These are phyloP conservation scores for Chloroclysta siterata DNA, from an alignment of 2,888 invertebrate genomes.

Conservation along the genomic window DNA sequence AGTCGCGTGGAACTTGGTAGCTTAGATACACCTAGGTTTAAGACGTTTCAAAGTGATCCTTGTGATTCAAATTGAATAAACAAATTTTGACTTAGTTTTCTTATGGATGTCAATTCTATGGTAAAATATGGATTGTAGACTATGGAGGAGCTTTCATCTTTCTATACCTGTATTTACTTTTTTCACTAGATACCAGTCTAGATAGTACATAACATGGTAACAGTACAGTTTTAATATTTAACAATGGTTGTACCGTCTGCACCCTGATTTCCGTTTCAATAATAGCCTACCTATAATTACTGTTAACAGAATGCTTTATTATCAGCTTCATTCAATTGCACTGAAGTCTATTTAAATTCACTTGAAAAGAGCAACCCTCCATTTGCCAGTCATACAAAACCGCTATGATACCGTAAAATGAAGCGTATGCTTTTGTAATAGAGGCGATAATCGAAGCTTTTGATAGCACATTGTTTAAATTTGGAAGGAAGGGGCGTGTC, in stretches of 20 bases:
- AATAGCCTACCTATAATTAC: conserved; percentile 23
- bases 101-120: too few species aligned
- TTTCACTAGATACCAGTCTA: background rate
- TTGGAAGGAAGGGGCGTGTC: conserved; percentile 78
- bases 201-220: background rate
- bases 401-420: conserved; percentile 15
- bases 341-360: conserved; percentile 24
- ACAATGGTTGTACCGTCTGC: background rate
- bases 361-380: conserved; percentile 26
- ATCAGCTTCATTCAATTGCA: conserved; percentile 28
- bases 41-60: too few species aligned
- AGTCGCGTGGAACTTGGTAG: too few species aligned
- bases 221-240: background rate
- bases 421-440: conserved; percentile 23
- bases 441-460: conserved; percentile 31
- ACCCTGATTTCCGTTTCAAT: background rate
- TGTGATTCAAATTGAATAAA: too few species aligned
- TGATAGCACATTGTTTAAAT: conserved; percentile 56
- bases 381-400: conserved; percentile 12
- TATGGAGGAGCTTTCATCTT: too few species aligned
- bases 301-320: conserved; percentile 14
- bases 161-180: too few species aligned
- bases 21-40: too few species aligned
- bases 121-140: too few species aligned
- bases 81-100: too few species aligned